A percentile compares a stretch with the other conserved stretches of the same genome.
These are phyloP conservation scores for Andrena fulva DNA, from an alignment of 2,888 invertebrate genomes.

Conservation along the genomic window DNA sequence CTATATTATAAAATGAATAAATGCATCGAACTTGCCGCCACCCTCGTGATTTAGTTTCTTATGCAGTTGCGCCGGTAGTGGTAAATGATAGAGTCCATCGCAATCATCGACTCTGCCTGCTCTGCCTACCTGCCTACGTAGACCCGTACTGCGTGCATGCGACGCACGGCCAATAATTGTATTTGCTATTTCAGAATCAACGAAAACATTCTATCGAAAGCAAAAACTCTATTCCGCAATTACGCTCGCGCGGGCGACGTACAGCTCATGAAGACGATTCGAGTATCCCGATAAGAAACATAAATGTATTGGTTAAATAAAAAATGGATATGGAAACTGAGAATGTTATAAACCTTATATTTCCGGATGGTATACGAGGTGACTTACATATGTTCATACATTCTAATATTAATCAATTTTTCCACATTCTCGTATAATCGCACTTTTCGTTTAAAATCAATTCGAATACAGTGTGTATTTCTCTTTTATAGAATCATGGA, in stretches of 20 bases:
- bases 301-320: slow-evolving; percentile 48
- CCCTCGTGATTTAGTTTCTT: no score
- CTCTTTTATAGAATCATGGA: slow-evolving; percentile 81
- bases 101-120: slow-evolving; percentile 3
- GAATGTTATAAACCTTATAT: slow-evolving; percentile 85
- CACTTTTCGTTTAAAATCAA: no score
- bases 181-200: slow-evolving; percentile 1
- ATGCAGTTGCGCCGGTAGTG: no score
- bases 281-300: slow-evolving; percentile 17
- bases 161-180: slow-evolving; percentile 13
- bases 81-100: background rate
- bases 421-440: background rate
- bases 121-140: background rate
- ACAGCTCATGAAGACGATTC: slow-evolving; percentile 10
- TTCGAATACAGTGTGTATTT: slow-evolving; percentile 23
- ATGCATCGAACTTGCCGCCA: no score
- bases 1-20: no score
- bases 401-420: slow-evolving; percentile 15
- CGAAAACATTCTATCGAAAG: background rate
- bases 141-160: background rate
- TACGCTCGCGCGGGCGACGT: background rate
- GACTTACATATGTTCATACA: slow-evolving; percentile 30
- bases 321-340: slow-evolving; percentile 85
- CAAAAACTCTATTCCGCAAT: no score
- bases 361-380: slow-evolving; percentile 86